A percentile compares a stretch with the other conserved stretches of the same genome.
These are phyloP conservation scores for Andrena dorsata DNA, from an alignment of 2,888 invertebrate species.

Conservation along the genomic window DNA sequence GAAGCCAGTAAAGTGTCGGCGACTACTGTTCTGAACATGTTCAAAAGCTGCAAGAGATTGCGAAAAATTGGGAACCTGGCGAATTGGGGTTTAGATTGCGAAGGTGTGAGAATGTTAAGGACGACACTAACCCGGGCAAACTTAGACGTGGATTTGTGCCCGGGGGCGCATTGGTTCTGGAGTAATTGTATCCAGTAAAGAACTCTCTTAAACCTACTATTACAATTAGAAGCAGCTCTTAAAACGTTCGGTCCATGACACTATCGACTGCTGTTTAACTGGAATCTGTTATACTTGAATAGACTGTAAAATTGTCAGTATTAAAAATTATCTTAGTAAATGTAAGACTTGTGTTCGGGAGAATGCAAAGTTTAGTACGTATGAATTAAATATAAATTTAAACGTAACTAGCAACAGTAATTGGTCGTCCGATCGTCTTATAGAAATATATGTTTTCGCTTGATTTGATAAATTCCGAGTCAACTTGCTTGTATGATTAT, in stretches of 20 bases:
- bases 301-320: conserved; percentile 77
- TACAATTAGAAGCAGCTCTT: conserved; percentile 29
- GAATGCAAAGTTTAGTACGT: conserved; percentile 4
- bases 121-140: conserved; percentile 80
- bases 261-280: conserved; percentile 53
- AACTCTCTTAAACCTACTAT: neutral
- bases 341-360: conserved; percentile 23
- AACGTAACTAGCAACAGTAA: conserved; percentile 27
- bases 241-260: conserved; percentile 56
- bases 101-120: conserved; percentile 80
- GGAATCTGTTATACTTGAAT: conserved; percentile 43
- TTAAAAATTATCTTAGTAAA: conserved; percentile 65
- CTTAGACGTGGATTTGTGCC: conserved; percentile 82
- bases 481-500: conserved; percentile 9
- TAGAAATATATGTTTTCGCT: conserved; percentile 4
- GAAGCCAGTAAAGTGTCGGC: conserved; percentile 82
- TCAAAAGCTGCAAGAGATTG: conserved; percentile 81
- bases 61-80: conserved; percentile 83
- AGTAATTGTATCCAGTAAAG: conserved; percentile 80
- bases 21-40: conserved; percentile 79
- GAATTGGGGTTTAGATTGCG: conserved; percentile 84
- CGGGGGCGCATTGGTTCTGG: conserved; percentile 85
- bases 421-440: conserved; percentile 9
- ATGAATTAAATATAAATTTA: conserved; percentile 7
- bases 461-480: conserved; percentile 12